A percentile compares a stretch with the other conserved stretches of the same genome.
Evolutionary conservation across 2,797 vertebrate genomes (phyloP).

Genomic region (Serranus cabrilla): DNA sequence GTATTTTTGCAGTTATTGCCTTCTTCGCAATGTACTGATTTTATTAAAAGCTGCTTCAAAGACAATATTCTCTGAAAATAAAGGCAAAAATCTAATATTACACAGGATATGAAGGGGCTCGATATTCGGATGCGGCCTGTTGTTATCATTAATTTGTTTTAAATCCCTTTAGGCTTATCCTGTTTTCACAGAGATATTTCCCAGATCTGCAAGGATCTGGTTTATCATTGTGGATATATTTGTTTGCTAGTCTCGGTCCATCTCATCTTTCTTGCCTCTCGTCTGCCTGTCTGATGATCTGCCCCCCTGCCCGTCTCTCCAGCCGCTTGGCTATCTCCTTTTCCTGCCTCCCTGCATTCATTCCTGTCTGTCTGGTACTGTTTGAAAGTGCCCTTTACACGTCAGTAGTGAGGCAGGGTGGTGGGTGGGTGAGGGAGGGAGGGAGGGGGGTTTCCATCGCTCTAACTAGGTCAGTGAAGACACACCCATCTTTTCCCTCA

Average conservation of each 20-base stretch:
- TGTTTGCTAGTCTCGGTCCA: conserved; percentile 30
- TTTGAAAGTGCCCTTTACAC: conserved; percentile 81
- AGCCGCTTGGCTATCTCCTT: conserved; percentile 8
- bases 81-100: conserved; percentile 70
- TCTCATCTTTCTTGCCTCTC: conserved; percentile 45
- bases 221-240: conserved; percentile 52
- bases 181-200: conserved; percentile 74
- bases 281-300: conserved; percentile 31
- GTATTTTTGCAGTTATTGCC: conserved; percentile 57
- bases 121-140: conserved; percentile 55
- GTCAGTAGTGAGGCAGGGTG: conserved; percentile 59
- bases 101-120: conserved; percentile 74
- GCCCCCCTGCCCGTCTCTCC: conserved; percentile 23
- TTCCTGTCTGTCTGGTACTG: conserved; percentile 64
- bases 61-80: conserved; percentile 56
- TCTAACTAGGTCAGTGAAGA: conserved; percentile 83
- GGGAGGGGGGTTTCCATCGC: conserved; percentile 62
- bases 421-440: conserved; percentile 11
- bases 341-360: conserved; percentile 35
- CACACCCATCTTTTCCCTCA: conserved; percentile 74
- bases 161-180: conserved; percentile 64
- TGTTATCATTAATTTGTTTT: conserved; percentile 76
- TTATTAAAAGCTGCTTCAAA: conserved; percentile 71
- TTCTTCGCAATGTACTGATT: conserved; percentile 34
- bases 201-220: conserved; percentile 59